phyloP scores from a whole-genome alignment of 2,113 vertebrate genomes.

The Cichladusa arquata region DNA sequence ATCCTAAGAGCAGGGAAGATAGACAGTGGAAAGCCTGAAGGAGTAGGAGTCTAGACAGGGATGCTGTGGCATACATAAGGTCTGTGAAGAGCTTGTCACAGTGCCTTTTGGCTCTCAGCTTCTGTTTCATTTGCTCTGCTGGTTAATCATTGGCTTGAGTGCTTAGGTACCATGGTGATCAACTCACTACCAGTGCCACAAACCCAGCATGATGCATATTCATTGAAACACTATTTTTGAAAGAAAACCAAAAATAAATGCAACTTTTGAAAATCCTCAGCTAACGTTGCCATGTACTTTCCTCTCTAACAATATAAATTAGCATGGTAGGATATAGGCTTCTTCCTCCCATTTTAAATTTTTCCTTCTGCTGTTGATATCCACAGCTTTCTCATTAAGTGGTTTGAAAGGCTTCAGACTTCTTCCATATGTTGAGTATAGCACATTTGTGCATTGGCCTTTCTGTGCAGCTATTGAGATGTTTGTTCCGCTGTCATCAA shows the following conservation, averaged over 20 bases:
- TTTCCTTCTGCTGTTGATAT: neutral
- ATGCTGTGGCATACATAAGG: neutral
- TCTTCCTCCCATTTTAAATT: neutral
- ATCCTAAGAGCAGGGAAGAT: neutral
- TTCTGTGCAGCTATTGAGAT: neutral
- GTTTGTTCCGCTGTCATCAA: neutral
- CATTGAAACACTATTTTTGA: neutral
- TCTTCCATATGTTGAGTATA: neutral
- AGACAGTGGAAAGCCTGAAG: neutral
- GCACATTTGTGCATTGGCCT: neutral
- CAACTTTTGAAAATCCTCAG: neutral
- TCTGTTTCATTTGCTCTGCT: neutral
- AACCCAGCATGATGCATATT: neutral
- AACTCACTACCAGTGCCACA: neutral
- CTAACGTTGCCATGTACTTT: neutral
- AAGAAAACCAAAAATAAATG: constrained; percentile 4
- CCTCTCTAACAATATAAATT: neutral
- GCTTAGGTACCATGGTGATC: constrained; percentile 31
- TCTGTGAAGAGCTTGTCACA: neutral
- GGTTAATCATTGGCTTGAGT: constrained; percentile 43
- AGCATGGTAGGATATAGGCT: neutral
- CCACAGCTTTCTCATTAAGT: neutral
- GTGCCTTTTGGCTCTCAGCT: neutral
- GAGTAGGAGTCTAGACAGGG: neutral
- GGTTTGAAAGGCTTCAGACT: neutral